Evolutionary conservation across 1,140 invertebrate genomes (phyloP), one percentile per base, ranked within the genome.

Genomic region (Neodiprion fabricii): DNA sequence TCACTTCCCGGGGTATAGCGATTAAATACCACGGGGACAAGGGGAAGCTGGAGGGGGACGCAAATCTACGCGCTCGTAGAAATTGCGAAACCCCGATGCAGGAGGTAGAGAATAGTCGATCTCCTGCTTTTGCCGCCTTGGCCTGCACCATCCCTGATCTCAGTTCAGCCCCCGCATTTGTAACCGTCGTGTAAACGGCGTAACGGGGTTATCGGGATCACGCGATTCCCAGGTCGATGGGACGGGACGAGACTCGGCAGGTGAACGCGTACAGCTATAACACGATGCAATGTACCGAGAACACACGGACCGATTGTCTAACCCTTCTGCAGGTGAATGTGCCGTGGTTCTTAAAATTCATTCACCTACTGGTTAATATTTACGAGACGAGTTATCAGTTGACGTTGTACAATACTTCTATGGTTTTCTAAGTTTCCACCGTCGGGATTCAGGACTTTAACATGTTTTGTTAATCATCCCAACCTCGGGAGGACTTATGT

Each of bases 121-220:
- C 49, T 74, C 48, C 14, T 66, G 65, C 75, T 78, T 74, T 79
- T 47, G 50, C 50, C 11, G n/a, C 21, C 65, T 67, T 40, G 71
- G 70, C 48, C 80, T 81, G 73, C 79, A 77, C 80, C 80, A 81
- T 81, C 77, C 74, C 74, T 80, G 74, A 72, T 79, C 75, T 77
- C 69, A 72, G 79, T 69, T 74, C 70, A 70, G 61, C 61, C 61
- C 61, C 61, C 61, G 61, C 61, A 65, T 65, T 65, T 17, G 61
- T 65, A 14, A 65, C 61, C 12, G 17, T 14, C 61, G 61, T 65
- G 61, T 17, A 65, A 40, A 40, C 61, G 12, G 12, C 17, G 17
- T 65, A 65, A 65, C 61, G 61, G 61, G 61, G 61, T 65, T 65
- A 65, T 65, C 61, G 17, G 61, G 61, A 21, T 14, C 61, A 65